A percentile compares a stretch with the other conserved stretches of the same genome.
Evolutionary conservation across 2,797 vertebrate species (phyloP).

Genomic region (Aulostomus chinensis): DNA sequence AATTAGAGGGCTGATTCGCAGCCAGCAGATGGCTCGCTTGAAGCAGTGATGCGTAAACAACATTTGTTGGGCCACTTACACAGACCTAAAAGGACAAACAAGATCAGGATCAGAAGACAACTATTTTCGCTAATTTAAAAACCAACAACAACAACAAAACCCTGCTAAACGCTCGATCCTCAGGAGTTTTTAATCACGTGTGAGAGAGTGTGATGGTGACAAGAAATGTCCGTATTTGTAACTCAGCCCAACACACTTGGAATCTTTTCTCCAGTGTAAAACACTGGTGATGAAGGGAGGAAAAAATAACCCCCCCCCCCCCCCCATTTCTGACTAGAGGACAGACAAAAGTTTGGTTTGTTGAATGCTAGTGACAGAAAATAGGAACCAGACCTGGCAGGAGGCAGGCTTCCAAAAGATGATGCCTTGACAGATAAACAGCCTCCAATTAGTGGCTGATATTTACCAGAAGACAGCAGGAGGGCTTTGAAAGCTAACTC

Average conservation of each 20-base stretch:
- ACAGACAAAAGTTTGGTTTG: slow-evolving; percentile 9
- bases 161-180: too few species aligned
- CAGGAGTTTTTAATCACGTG: too few species aligned
- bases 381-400: slow-evolving; percentile 30
- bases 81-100: slow-evolving; percentile 31
- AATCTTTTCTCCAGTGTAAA: too few species aligned
- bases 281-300: too few species aligned
- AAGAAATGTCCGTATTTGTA: too few species aligned
- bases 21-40: slow-evolving; percentile 49
- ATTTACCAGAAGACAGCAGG: slow-evolving; percentile 78
- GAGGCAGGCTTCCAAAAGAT: slow-evolving; percentile 46
- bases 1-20: too few species aligned
- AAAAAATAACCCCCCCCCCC: too few species aligned
- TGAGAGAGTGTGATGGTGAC: too few species aligned
- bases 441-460: slow-evolving; percentile 73
- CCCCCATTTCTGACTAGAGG: too few species aligned
- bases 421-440: slow-evolving; percentile 56
- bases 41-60: slow-evolving; percentile 30
- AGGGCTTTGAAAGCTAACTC: slow-evolving; percentile 67
- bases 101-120: slow-evolving; percentile 8
- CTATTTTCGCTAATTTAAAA: too few species aligned
- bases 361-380: slow-evolving; percentile 37
- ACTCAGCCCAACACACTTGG: too few species aligned
- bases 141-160: too few species aligned
- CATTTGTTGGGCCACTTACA: slow-evolving; percentile 17